Evolutionary conservation across 2,888 invertebrate species (phyloP).

Genomic region (Gymnosoma rotundatum): DNA sequence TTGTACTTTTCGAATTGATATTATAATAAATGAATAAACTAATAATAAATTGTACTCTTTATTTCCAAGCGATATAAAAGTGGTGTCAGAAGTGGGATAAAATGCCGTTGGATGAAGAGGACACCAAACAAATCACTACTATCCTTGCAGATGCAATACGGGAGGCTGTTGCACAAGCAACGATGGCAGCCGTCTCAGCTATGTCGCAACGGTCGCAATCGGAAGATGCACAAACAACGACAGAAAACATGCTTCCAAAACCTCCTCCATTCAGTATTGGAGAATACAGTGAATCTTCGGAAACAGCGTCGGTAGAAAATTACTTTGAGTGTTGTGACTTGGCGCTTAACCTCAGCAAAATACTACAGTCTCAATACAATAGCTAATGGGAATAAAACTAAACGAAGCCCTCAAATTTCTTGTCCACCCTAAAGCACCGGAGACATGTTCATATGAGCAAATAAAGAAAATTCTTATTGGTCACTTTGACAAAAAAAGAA

Average conservation of each 20-base stretch:
- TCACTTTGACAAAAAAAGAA: slow-evolving; percentile 8
- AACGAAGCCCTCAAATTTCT: slow-evolving; percentile 26
- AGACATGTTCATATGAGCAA: slow-evolving; percentile 18
- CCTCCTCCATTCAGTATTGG: slow-evolving; percentile 1
- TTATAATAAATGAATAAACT: no score
- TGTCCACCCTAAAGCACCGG: slow-evolving; percentile 15
- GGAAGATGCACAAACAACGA: no score
- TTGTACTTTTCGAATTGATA: no score
- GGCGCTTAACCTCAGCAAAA: slow-evolving; percentile 16
- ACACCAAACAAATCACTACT: no score
- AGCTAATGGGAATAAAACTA: slow-evolving; percentile 29
- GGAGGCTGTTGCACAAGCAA: background rate
- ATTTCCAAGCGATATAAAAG: no score
- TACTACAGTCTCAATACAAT: background rate
- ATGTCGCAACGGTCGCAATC: background rate
- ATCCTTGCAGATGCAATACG: background rate
- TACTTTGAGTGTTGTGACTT: slow-evolving; percentile 8
- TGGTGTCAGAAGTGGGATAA: no score
- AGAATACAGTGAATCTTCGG: slow-evolving; percentile 1
- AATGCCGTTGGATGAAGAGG: no score
- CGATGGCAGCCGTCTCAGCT: background rate
- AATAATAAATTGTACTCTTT: no score
- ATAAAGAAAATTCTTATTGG: slow-evolving; percentile 12
- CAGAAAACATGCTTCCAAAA: no score
- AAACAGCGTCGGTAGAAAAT: slow-evolving; percentile 16